These are phyloP conservation scores for Apis florea DNA, from an alignment of 1,140 invertebrate genomes.

Conservation along the genomic window DNA sequence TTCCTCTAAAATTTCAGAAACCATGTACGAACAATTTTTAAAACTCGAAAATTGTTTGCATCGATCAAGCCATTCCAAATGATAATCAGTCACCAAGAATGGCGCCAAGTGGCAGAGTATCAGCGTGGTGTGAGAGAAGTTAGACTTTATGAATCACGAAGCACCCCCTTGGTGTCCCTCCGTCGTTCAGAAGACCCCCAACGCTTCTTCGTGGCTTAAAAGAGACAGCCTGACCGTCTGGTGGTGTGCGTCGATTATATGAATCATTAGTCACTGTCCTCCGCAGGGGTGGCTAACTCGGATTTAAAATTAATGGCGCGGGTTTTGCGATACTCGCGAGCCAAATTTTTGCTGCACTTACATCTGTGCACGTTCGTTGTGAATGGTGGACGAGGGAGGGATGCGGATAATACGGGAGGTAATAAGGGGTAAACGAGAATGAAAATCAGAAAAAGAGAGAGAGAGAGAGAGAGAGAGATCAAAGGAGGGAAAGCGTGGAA, in stretches of 20 bases:
- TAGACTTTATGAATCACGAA: constrained; percentile 65
- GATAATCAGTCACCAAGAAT: constrained; percentile 57
- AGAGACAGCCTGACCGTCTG: constrained; percentile 59
- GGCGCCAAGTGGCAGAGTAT: constrained; percentile 36
- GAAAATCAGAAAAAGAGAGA: constrained; percentile 23
- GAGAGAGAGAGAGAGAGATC: constrained; percentile 6
- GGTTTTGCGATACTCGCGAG: constrained; percentile 66
- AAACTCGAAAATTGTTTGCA: not conserved
- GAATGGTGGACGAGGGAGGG: constrained; percentile 18
- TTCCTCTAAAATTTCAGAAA: not conserved
- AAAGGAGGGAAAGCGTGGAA: not conserved
- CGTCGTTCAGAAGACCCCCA: constrained; percentile 43
- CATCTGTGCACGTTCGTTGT: constrained; percentile 41
- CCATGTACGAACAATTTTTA: not conserved
- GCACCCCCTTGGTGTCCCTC: constrained; percentile 53
- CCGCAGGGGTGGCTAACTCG: constrained; percentile 66
- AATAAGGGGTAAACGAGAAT: constrained; percentile 1
- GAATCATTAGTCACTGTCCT: constrained; percentile 69
- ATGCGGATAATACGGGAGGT: not conserved
- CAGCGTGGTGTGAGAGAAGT: constrained; percentile 55
- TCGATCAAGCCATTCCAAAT: constrained; percentile 5
- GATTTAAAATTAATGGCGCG: constrained; percentile 68
- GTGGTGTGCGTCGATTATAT: constrained; percentile 54
- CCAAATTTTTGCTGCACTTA: constrained; percentile 67
- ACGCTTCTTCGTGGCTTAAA: constrained; percentile 59